Percentiles rank a stretch among this genome's conserved stretches.
Conservation (phyloP, 2,888 invertebrate genomes). For the Aquatica leii region DNA sequence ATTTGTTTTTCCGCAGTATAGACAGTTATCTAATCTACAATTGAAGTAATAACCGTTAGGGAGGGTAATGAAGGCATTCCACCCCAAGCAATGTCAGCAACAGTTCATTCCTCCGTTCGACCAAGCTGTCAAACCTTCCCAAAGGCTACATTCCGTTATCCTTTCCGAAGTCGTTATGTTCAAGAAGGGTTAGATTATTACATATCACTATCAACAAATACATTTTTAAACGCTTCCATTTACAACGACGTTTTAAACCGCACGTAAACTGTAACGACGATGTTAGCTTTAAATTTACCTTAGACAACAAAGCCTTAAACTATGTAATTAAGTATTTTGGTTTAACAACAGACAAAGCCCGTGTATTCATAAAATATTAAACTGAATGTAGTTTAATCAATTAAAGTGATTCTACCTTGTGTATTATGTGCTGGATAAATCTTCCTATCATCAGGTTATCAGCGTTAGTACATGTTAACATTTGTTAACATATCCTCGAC, state of each 20-base stretch:
- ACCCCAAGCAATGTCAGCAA: conserved; percentile 41
- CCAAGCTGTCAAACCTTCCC: conserved; percentile 41
- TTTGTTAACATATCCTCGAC: conserved; percentile 45
- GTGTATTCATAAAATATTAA: conserved; percentile 7
- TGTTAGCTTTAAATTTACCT: not conserved
- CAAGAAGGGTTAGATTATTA: conserved; percentile 22
- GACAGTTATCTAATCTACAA: conserved; percentile 23
- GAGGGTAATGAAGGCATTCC: conserved; percentile 41
- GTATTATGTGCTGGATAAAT: conserved; percentile 24
- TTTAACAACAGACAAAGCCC: not conserved
- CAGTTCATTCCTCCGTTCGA: conserved; percentile 39
- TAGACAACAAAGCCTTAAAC: not conserved
- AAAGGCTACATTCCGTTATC: conserved; percentile 35
- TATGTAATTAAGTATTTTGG: not conserved
- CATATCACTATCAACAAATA: not conserved
- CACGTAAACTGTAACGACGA: not conserved
- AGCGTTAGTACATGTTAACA: conserved; percentile 40
- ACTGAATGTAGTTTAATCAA: conserved; percentile 11
- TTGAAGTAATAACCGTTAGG: conserved; percentile 23
- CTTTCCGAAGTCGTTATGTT: conserved; percentile 22
- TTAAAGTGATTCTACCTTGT: conserved; percentile 24
- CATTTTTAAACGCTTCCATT: not conserved
- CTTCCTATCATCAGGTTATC: conserved; percentile 31
- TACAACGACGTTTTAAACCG: not conserved
- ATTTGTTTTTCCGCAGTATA: conserved; percentile 15